These are phyloP conservation scores for Siderastrea siderea DNA, from an alignment of 92 coral and sea anemone genomes.

Conservation along the genomic window DNA sequence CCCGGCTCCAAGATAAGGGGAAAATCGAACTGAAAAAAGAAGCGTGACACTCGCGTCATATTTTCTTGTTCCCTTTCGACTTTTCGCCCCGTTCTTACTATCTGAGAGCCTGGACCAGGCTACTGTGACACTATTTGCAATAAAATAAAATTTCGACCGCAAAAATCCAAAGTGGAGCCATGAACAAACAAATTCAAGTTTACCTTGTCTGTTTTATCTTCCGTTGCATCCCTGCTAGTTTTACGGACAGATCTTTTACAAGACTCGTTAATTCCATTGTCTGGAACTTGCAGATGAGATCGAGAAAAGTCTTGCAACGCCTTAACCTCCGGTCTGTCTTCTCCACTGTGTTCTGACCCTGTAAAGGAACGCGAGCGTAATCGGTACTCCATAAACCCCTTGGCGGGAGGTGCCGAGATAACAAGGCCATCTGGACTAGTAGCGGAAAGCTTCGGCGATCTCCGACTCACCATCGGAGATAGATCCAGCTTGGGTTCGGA, in stretches of 20 bases:
- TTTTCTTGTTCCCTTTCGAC: no score
- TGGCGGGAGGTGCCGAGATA: conserved; percentile 74
- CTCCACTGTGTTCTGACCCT: conserved; percentile 25
- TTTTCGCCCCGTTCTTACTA: no score
- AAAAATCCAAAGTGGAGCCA: not conserved
- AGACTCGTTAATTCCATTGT: not conserved
- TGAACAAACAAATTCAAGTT: not conserved
- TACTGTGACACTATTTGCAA: no score
- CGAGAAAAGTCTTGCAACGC: conserved; percentile 14
- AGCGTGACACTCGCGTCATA: no score
- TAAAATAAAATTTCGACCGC: not conserved
- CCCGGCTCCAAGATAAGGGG: no score
- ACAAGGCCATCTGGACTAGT: conserved; percentile 81
- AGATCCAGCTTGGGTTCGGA: conserved; percentile 51
- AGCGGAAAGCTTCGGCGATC: conserved; percentile 33
- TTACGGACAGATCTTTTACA: not conserved
- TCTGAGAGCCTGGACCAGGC: no score
- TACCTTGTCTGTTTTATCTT: conserved; percentile 13
- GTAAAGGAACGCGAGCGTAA: conserved; percentile 37
- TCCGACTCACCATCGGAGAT: conserved; percentile 15
- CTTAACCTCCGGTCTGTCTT: conserved; percentile 1
- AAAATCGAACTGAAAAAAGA: no score
- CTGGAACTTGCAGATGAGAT: conserved; percentile 32
- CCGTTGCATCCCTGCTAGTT: not conserved
- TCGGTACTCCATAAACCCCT: conserved; percentile 47